Percentiles rank a stretch among this genome's conserved stretches.
phyloP scores from a whole-genome alignment of 2,797 vertebrate genomes.

The Molossus alvarezi region DNA sequence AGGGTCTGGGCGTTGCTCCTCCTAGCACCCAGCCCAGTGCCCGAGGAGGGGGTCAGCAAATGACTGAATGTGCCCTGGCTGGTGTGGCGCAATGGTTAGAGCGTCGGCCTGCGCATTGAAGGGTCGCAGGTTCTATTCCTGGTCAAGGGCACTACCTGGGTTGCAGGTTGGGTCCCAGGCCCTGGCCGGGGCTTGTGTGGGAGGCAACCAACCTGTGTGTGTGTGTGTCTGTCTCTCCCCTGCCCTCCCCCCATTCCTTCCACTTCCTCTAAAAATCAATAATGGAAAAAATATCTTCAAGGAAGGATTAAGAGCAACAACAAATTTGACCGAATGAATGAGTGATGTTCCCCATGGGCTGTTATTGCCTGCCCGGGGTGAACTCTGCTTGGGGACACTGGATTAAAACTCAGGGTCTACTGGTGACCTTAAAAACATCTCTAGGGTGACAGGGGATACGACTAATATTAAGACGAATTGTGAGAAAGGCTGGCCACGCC shows the following conservation, averaged over 20 bases:
- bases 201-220: no score
- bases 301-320: no score
- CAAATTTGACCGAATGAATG: not conserved
- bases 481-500: not conserved
- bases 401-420: not conserved
- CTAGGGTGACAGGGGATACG: not conserved
- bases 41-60: not conserved
- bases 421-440: not conserved
- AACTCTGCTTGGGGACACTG: not conserved
- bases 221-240: no score
- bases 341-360: fast-evolving
- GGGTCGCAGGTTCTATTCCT: no score
- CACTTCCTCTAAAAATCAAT: no score
- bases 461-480: not conserved
- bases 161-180: no score
- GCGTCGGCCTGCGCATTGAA: no score
- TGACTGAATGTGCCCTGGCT: fast-evolving
- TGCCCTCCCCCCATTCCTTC: no score
- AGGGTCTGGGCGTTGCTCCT: not conserved
- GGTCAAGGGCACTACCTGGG: no score
- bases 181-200: no score
- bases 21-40: fast-evolving
- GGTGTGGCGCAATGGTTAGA: no score
- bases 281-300: no score
- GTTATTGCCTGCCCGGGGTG: fast-evolving